Base-by-base conservation (phyloP, 2,888 invertebrate species). In the Caenorhabditis sulstoni region DNA sequence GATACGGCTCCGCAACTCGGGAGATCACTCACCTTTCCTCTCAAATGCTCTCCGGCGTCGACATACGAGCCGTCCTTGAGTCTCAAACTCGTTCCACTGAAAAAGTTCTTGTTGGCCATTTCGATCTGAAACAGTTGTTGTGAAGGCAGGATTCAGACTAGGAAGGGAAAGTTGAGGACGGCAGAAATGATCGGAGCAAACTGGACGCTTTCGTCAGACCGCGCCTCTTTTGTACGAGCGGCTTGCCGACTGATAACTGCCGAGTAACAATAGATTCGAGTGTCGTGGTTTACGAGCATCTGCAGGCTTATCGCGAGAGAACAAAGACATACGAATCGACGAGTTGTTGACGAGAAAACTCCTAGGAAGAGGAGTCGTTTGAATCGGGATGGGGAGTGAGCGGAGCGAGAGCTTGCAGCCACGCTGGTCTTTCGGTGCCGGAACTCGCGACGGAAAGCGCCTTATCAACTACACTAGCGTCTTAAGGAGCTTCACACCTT, bases 31-130 rank as follows among this genome's bases (percentile, higher is more conserved):
- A 68, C 76, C 62, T 79, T 79, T 55, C 73, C 73, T 3, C 49
- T 53, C 50, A 79, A 57, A 64, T 79, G 79, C 22, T 67, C 58
- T 62, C 79, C 79, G 4, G 79, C 79, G 47, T 79, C 79, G 7
- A 79, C 79, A 16, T 58, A 16, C 1, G 58, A 41, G 23, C 79
- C 73, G 35, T 79, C 73, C 39, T 67, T 64, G 20, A 79, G 55
- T 67, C 59, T 75, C 47, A 75, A 23, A 47, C 47, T 64, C 47
- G 71, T 71, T 49, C 71, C 71, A 29, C 62, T 57, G 64, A 71
- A 71, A 49, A 71, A 71, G 57, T 71, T 71, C 16, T 61, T n/a
- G n/a, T n/a, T 47, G 18, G 70, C 22, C 70, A 62, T 62, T 7
- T 3, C 4, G 29, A 29, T 39, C 18, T 9, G 14, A n/a, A 7